These are phyloP conservation scores for Picus viridis DNA, from an alignment of 2,797 vertebrate genomes.

Conservation along the genomic window DNA sequence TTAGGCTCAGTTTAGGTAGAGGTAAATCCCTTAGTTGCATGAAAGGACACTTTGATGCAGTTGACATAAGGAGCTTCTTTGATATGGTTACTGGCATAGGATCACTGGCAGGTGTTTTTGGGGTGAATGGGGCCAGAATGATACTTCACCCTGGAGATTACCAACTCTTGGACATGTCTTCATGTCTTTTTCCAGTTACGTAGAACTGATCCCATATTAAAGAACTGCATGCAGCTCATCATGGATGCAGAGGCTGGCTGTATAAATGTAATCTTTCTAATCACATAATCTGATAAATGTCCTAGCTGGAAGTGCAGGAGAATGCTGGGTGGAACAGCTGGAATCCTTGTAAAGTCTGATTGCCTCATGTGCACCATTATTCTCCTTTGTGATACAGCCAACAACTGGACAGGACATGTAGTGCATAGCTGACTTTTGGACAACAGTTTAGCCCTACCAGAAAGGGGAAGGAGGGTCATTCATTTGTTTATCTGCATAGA, in stretches of 20 bases:
- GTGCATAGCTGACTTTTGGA: not conserved
- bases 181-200: not conserved
- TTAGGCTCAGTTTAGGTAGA: not conserved
- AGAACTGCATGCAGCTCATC: not conserved
- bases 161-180: not conserved
- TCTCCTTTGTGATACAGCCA: not conserved
- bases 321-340: conserved; percentile 5
- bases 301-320: not conserved
- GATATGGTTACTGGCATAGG: not conserved
- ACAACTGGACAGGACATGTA: not conserved
- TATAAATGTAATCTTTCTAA: conserved; percentile 52
- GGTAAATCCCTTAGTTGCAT: not conserved
- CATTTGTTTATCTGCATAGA: not conserved
- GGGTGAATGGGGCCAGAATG: not conserved
- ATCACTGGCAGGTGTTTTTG: not conserved
- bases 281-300: conserved; percentile 49
- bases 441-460: not conserved
- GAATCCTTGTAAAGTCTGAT: conserved; percentile 28
- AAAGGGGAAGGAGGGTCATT: not conserved
- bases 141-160: not conserved
- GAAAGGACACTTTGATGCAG: not conserved
- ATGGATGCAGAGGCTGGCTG: not conserved
- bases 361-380: not conserved
- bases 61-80: not conserved
- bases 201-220: not conserved